phyloP scores from a whole-genome alignment of 2,113 vertebrate genomes.

The Oryzias woworae region DNA sequence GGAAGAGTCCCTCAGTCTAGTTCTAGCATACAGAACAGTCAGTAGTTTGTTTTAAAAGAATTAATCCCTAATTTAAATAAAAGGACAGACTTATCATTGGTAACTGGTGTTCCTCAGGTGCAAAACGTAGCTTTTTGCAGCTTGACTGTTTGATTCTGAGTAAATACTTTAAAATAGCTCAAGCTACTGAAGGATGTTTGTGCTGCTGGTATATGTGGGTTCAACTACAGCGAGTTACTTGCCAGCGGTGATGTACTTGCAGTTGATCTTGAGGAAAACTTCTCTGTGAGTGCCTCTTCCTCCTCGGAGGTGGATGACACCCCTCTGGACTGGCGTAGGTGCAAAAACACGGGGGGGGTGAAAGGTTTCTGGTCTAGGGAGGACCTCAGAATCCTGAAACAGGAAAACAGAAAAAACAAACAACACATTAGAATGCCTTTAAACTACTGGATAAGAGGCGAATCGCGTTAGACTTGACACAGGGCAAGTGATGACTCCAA shows the following conservation, averaged over 20 bases:
- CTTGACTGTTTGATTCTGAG: no score
- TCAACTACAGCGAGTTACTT: slow-evolving; percentile 75
- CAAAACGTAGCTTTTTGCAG: not conserved
- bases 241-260: slow-evolving; percentile 95
- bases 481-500: not conserved
- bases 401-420: not conserved
- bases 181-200: not conserved
- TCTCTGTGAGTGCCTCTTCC: slow-evolving; percentile 98
- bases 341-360: slow-evolving; percentile 76
- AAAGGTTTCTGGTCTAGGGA: slow-evolving; percentile 78
- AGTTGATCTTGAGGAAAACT: slow-evolving; percentile 98
- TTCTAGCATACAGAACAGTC: no score
- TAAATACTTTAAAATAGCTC: no score
- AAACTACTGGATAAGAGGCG: no score
- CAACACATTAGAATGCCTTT: no score
- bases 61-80: no score
- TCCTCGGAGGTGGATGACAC: slow-evolving; percentile 97
- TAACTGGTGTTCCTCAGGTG: no score
- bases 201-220: not conserved
- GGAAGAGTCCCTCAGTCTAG: no score
- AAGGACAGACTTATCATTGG: no score
- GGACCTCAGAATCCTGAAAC: slow-evolving; percentile 87
- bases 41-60: no score
- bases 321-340: slow-evolving; percentile 84
- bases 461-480: no score